Evolutionary conservation across 1,140 invertebrate genomes (phyloP), one percentile per base, ranked within the genome.

Genomic region (Colletes latitarsis): DNA sequence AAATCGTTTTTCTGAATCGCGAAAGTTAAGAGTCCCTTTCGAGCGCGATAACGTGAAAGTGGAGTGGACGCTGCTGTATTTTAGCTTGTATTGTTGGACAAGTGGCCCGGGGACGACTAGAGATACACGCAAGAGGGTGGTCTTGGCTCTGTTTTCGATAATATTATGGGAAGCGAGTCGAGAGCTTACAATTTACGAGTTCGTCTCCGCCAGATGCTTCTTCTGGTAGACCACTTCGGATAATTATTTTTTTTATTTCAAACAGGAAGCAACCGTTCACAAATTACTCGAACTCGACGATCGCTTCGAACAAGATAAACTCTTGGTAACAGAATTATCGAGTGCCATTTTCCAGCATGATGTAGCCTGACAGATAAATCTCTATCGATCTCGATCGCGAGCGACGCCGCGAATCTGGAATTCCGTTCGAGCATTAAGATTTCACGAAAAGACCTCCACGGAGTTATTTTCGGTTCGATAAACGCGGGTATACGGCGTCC

Each of bases 401-500:
- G 67, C 49, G 43, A 68, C 76, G 81, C 21, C 73, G 57, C 30
- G 19, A 41, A 19, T 4, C 49, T n/a, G 53, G 19, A 53, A 46
- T 49, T 52, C 17, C 43, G n/a, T 10, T 21, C 58, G 6, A 19
- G 43, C 60, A 84, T 72, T 75, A 57, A 73, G 73, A 70, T 77
- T 58, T 62, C 55, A 74, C 69, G 68, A 73, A 21, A 79, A 58
- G 75, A 82, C 55, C 70, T 63, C 73, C 58, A 19, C 46, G 21
- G 43, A 63, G 66, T 82, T 85, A 71, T 78, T 85, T 85, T 85
- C 83, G 71, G 46, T 21, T 19, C 49, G 46, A 55, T 19, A 55
- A 66, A 68, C 17, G 39, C 14, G 19, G 12, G 43, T 15, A 49
- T 21, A 57, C 49, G 30, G 12, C 17, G 64, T 21, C 49, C 69